phyloP scores from a whole-genome alignment of 2,113 vertebrate species.

The Gopherus evgoodei region DNA sequence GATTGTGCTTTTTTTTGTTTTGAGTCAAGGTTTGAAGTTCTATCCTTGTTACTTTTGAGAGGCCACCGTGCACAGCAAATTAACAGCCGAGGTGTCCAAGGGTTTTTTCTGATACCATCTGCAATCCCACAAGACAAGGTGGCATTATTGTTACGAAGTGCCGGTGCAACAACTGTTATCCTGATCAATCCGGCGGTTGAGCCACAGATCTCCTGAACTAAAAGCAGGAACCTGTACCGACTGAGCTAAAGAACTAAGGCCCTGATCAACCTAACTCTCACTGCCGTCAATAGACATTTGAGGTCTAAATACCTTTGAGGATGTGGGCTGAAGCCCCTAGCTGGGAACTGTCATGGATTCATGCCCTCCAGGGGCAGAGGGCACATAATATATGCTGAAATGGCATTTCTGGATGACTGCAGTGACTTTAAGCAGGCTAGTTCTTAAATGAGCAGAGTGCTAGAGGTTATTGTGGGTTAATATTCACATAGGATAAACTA shows the following conservation, averaged over 20 bases:
- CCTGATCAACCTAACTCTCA: not conserved
- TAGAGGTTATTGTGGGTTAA: not conserved
- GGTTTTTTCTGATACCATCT: not conserved
- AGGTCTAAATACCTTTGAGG: not conserved
- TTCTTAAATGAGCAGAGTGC: not conserved
- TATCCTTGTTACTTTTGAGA: not conserved
- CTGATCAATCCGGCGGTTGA: not conserved
- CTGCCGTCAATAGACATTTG: not conserved
- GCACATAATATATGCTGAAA: accelerated
- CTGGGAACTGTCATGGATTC: not conserved
- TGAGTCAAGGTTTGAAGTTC: not conserved
- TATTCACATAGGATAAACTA: not conserved
- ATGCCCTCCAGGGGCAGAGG: not conserved
- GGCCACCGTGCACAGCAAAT: not conserved
- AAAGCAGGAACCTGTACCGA: not conserved
- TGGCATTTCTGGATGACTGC: not conserved
- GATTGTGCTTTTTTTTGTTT: not conserved
- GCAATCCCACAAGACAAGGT: not conserved
- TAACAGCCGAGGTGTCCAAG: not conserved
- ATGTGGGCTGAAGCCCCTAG: accelerated
- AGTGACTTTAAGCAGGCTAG: not conserved
- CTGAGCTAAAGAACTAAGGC: not conserved
- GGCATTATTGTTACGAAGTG: not conserved
- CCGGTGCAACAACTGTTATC: accelerated
- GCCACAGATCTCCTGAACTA: not conserved